Percentiles rank a stretch among this genome's conserved stretches.
Conservation (phyloP, 2,888 invertebrate species). For the Leptopilina drosophilae region DNA sequence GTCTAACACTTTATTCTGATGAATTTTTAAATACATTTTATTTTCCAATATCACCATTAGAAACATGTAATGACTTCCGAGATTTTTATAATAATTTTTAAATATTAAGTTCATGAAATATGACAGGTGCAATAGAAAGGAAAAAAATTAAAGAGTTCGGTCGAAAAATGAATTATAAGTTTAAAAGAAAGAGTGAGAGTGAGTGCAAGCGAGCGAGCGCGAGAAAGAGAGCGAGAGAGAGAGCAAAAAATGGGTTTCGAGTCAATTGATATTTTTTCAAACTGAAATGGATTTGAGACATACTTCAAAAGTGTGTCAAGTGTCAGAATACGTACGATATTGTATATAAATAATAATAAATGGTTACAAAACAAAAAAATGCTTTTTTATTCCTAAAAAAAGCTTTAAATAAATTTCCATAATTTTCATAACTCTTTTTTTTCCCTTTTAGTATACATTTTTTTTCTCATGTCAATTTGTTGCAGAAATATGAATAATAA, state of each 20-base stretch:
- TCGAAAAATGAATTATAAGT: slow-evolving; percentile 24
- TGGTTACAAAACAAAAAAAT: slow-evolving; percentile 7
- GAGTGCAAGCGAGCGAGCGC: not conserved
- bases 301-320: slow-evolving; percentile 35
- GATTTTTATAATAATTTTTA: slow-evolving; percentile 1
- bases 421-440: too few relatives aligned
- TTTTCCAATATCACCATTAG: not conserved
- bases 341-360: slow-evolving; percentile 35
- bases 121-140: too few relatives aligned
- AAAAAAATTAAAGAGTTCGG: not conserved
- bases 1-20: not conserved
- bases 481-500: not conserved
- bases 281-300: slow-evolving; percentile 19
- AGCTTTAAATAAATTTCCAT: too few relatives aligned
- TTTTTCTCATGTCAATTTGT: not conserved
- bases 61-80: not conserved
- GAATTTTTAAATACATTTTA: not conserved
- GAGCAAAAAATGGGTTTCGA: slow-evolving; percentile 24
- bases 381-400: not conserved
- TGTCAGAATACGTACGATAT: slow-evolving; percentile 32
- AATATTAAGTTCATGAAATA: too few relatives aligned
- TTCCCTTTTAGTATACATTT: too few relatives aligned
- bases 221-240: not conserved
- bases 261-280: slow-evolving; percentile 38
- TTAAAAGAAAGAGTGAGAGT: not conserved